Percentiles rank a stretch among this genome's conserved stretches.
Conservation (phyloP, 1,140 invertebrate genomes). For the Diplogasteroides magnus region DNA sequence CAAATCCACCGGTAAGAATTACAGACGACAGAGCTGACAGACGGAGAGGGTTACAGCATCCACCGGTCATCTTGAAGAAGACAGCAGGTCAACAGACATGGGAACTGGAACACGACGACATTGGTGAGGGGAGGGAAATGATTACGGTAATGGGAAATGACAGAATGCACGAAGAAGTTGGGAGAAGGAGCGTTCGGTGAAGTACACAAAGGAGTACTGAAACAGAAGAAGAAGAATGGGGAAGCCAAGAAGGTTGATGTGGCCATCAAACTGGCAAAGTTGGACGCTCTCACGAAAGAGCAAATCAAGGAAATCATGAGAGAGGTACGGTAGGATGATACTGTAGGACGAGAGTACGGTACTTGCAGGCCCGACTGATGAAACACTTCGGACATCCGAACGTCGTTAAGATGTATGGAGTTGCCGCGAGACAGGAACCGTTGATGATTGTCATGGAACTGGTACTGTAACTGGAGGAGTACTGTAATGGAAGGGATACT, state of each 20-base stretch:
- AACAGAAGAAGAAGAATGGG: conserved; percentile 12
- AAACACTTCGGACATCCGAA: conserved; percentile 98
- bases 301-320: conserved; percentile 77
- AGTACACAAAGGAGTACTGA: conserved; percentile 14
- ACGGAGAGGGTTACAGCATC: neutral
- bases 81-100: neutral
- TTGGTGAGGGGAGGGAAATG: neutral
- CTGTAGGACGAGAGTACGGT: conserved; percentile 61
- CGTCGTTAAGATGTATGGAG: conserved; percentile 95
- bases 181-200: conserved; percentile 19
- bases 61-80: neutral
- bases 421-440: conserved; percentile 93
- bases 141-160: conserved; percentile 11
- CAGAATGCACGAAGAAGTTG: conserved; percentile 10
- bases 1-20: no score
- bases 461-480: no score
- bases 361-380: conserved; percentile 78
- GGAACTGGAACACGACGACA: conserved; percentile 10
- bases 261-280: conserved; percentile 11
- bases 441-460: conserved; percentile 99
- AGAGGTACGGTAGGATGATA: conserved; percentile 68
- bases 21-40: neutral
- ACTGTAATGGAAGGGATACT: neutral
- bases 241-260: conserved; percentile 8
- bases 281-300: conserved; percentile 82